These are phyloP conservation scores for Oryctes rhinoceros DNA, from an alignment of 1,140 invertebrate species.

Conservation along the genomic window DNA sequence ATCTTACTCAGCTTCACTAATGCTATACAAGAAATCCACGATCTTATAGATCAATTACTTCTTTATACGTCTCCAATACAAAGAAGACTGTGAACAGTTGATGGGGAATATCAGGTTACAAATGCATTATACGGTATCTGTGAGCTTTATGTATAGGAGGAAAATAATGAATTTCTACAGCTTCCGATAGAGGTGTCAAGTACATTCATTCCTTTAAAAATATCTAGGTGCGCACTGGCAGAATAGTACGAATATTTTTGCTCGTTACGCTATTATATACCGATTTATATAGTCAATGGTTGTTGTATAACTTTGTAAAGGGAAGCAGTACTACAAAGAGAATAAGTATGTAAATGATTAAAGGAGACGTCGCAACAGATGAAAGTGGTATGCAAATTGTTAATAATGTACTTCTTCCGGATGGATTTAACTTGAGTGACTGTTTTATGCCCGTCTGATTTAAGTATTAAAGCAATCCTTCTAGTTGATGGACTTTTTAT, in stretches of 20 bases:
- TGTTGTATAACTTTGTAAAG: neutral
- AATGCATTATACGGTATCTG: conserved; percentile 4
- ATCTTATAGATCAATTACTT: neutral
- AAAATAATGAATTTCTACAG: neutral
- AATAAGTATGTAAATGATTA: neutral
- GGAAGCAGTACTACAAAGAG: neutral
- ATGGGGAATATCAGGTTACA: conserved; percentile 6
- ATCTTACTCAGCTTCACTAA: neutral
- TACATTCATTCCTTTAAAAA: too few relatives aligned
- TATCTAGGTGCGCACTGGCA: too few relatives aligned
- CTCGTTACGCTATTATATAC: too few relatives aligned
- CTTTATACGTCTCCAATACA: neutral
- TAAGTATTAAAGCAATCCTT: too few relatives aligned
- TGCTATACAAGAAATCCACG: neutral
- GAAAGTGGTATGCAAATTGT: neutral
- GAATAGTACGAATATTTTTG: too few relatives aligned
- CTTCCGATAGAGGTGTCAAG: neutral
- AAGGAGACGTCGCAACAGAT: neutral
- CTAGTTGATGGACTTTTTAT: too few relatives aligned
- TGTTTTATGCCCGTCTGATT: neutral
- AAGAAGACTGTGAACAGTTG: conserved; percentile 13
- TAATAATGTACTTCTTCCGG: neutral
- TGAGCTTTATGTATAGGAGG: neutral
- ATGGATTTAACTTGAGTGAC: neutral
- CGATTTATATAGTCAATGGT: too few relatives aligned